Percentiles rank a stretch among this genome's conserved stretches.
Conservation (phyloP, 2,888 invertebrate species). For the Microdon myrmicae region DNA sequence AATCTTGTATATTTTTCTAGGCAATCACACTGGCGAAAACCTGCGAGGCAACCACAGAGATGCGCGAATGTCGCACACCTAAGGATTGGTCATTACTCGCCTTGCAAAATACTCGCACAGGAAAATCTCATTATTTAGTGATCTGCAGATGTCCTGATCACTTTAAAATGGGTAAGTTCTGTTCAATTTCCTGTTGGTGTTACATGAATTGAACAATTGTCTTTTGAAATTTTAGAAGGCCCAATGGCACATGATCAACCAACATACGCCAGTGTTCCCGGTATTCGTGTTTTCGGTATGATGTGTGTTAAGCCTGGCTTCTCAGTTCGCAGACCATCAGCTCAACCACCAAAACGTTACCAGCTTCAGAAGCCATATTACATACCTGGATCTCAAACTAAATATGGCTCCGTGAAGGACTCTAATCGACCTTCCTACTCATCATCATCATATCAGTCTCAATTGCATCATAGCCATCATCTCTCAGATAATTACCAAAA, state of each 20-base stretch:
- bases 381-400: constrained; percentile 58
- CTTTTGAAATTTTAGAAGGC: constrained; percentile 74
- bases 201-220: not conserved
- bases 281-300: constrained; percentile 93
- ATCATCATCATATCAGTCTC: constrained; percentile 52
- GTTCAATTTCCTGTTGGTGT: not conserved
- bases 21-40: constrained; percentile 92
- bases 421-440: constrained; percentile 42
- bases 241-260: constrained; percentile 95
- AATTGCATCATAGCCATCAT: constrained; percentile 53
- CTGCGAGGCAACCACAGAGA: constrained; percentile 91
- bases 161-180: constrained; percentile 79
- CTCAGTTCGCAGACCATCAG: constrained; percentile 64
- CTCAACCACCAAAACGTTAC: constrained; percentile 65
- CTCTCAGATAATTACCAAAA: constrained; percentile 58
- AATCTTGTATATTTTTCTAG: constrained; percentile 61
- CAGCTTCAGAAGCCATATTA: constrained; percentile 66
- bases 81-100: constrained; percentile 92
- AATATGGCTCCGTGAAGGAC: constrained; percentile 53
- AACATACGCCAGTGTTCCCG: constrained; percentile 92
- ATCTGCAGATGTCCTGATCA: constrained; percentile 90
- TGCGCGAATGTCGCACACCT: constrained; percentile 87
- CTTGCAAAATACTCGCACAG: constrained; percentile 89
- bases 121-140: constrained; percentile 92
- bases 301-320: constrained; percentile 79